phyloP scores from a whole-genome alignment of 2,113 vertebrate genomes.

The Chinchilla lanigera region DNA sequence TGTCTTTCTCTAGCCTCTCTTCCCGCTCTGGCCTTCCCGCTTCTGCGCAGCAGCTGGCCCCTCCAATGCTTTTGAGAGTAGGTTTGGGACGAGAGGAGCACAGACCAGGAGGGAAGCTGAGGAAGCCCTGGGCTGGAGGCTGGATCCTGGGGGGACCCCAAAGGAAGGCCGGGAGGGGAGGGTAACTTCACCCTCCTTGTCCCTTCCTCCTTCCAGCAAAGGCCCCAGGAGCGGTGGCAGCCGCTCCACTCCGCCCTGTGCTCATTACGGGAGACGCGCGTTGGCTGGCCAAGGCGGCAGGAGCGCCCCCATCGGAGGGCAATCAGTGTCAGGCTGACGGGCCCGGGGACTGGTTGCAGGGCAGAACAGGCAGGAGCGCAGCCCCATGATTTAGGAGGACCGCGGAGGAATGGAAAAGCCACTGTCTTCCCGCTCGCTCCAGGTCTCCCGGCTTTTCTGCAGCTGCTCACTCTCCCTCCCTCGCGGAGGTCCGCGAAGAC shows the following conservation, averaged over 20 bases:
- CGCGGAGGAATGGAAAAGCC: neutral
- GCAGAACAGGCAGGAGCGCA: neutral
- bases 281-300: neutral
- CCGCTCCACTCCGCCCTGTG: neutral
- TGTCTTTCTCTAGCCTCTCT: neutral
- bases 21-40: neutral
- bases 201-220: neutral
- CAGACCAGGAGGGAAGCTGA: neutral
- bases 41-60: rapidly evolving
- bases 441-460: neutral
- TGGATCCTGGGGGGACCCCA: neutral
- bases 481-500: neutral
- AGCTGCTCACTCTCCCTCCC: neutral
- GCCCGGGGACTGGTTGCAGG: neutral
- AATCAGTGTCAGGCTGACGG: neutral
- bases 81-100: neutral
- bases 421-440: neutral
- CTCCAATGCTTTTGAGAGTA: neutral
- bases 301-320: neutral
- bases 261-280: neutral
- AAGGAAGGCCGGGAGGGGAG: neutral
- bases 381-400: neutral
- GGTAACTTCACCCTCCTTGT: neutral
- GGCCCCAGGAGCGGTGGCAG: neutral
- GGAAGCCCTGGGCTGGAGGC: neutral